A percentile compares a stretch with the other conserved stretches of the same genome.
Conservation (phyloP, 2,888 invertebrate species). For the Pegoplata infirma region DNA sequence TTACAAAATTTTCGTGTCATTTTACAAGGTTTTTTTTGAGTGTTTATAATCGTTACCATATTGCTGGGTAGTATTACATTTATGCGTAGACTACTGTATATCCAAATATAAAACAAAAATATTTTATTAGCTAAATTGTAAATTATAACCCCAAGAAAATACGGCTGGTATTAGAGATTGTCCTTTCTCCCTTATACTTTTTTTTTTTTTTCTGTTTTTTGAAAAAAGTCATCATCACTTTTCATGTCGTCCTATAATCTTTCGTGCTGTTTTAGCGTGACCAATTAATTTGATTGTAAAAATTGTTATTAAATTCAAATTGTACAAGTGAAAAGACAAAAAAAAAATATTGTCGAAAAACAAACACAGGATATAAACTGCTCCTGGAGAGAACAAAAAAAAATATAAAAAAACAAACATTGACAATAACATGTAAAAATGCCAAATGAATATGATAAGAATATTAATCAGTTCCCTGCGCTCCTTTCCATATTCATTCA, state of each 20-base stretch:
- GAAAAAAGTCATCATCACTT: slow-evolving; percentile 31
- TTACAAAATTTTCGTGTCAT: no score
- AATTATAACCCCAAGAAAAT: slow-evolving; percentile 6
- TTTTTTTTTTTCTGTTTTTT: neutral
- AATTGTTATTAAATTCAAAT: slow-evolving; percentile 78
- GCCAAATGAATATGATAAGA: slow-evolving; percentile 71
- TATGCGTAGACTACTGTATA: no score
- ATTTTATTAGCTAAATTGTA: slow-evolving; percentile 38
- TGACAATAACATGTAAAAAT: slow-evolving; percentile 62
- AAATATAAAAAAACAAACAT: slow-evolving; percentile 16
- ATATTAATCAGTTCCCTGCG: slow-evolving; percentile 71
- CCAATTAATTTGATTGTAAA: slow-evolving; percentile 78
- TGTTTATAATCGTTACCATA: no score
- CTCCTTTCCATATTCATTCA: neutral
- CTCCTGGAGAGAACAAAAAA: no score
- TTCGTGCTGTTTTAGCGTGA: slow-evolving; percentile 74
- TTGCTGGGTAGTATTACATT: no score
- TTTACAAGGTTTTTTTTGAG: no score
- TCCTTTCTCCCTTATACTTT: slow-evolving; percentile 15
- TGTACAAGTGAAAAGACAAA: slow-evolving; percentile 65
- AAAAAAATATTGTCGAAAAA: slow-evolving; percentile 32
- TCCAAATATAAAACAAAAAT: slow-evolving; percentile 28
- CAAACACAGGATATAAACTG: slow-evolving; percentile 9
- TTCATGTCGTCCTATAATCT: slow-evolving; percentile 26
- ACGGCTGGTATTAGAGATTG: neutral